Percentiles rank a stretch among this genome's conserved stretches.
Conservation (phyloP, 2,888 invertebrate genomes). For the Amphipoea oculea region DNA sequence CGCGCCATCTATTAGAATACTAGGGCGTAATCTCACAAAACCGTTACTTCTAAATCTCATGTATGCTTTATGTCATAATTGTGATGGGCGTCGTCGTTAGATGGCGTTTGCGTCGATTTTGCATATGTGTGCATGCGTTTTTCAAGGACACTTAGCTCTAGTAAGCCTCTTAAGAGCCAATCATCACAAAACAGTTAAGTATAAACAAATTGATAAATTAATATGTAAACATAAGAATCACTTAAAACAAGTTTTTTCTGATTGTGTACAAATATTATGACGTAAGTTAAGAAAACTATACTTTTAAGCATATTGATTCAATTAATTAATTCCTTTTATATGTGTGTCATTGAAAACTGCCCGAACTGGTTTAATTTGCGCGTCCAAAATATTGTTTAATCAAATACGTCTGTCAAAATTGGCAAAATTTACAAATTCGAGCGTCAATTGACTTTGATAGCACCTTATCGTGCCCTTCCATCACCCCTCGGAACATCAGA, state of each 20-base stretch:
- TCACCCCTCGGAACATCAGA: conserved; percentile 34
- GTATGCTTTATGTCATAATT: too few relatives aligned
- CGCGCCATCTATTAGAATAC: too few relatives aligned
- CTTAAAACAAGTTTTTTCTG: not conserved
- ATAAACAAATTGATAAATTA: not conserved
- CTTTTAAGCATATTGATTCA: conserved; percentile 19
- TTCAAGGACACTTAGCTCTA: too few relatives aligned
- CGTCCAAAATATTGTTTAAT: conserved; percentile 8
- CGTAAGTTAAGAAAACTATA: not conserved
- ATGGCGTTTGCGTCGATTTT: too few relatives aligned
- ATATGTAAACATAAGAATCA: not conserved
- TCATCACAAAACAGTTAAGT: not conserved
- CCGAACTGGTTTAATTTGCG: conserved; percentile 46
- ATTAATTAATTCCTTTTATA: not conserved
- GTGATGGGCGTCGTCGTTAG: too few relatives aligned
- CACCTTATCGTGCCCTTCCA: conserved; percentile 46
- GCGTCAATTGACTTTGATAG: conserved; percentile 32
- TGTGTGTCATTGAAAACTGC: conserved; percentile 13
- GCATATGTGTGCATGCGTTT: too few relatives aligned
- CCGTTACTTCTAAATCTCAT: too few relatives aligned
- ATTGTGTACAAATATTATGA: not conserved
- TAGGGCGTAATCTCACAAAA: too few relatives aligned
- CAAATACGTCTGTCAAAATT: not conserved
- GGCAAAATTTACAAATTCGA: not conserved
- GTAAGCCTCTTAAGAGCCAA: too few relatives aligned